Evolutionary conservation across 2,113 vertebrate genomes (phyloP).

Genomic region (Erpornis zantholeuca): DNA sequence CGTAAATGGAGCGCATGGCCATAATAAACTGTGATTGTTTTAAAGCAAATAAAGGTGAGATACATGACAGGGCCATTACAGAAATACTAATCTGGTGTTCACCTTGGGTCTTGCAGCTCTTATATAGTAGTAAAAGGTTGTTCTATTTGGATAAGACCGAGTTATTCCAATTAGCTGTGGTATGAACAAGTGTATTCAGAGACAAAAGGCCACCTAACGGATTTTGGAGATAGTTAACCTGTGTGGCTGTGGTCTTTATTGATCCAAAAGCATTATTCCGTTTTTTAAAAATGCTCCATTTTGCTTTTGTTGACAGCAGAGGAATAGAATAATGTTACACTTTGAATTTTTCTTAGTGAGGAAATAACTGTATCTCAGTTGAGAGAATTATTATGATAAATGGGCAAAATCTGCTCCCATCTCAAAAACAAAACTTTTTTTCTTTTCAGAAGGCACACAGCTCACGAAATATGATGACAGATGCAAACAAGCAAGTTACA

Average conservation of each 20-base stretch:
- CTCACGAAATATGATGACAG: slow-evolving; percentile 50
- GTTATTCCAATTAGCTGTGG: background rate
- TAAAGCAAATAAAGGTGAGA: background rate
- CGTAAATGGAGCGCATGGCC: fast-evolving
- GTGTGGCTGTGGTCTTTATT: background rate
- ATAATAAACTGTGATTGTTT: background rate
- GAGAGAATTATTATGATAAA: slow-evolving; percentile 52
- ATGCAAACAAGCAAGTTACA: slow-evolving; percentile 63
- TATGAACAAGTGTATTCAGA: background rate
- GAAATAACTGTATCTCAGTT: slow-evolving; percentile 8
- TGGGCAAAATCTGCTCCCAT: slow-evolving; percentile 16
- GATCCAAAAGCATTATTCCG: background rate
- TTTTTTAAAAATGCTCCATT: background rate
- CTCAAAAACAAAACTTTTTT: slow-evolving; percentile 18
- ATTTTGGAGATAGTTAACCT: background rate
- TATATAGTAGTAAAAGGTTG: background rate
- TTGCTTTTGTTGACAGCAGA: slow-evolving; percentile 26
- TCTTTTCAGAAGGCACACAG: background rate
- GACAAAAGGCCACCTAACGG: background rate
- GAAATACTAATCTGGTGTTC: background rate
- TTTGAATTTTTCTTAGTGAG: slow-evolving; percentile 46
- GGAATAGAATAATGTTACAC: slow-evolving; percentile 20
- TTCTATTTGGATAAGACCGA: background rate
- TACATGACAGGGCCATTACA: fast-evolving
- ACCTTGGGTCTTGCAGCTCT: background rate